Percentiles rank a stretch among this genome's conserved stretches.
Evolutionary conservation across 2,113 vertebrate species (phyloP).

Genomic region (Symphodus melops): DNA sequence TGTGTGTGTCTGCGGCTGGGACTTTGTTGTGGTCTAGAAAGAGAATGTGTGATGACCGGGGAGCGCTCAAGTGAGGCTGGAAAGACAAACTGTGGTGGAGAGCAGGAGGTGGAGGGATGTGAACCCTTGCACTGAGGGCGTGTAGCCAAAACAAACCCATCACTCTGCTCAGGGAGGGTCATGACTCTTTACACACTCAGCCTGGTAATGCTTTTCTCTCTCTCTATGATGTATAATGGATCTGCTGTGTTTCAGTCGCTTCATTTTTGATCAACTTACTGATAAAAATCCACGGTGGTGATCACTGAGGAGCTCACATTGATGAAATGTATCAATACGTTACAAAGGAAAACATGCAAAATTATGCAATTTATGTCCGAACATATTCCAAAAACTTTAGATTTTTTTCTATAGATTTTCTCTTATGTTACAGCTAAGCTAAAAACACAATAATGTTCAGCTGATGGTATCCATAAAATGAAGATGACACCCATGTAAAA

Average conservation of each 20-base stretch:
- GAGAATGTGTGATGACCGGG: constrained; percentile 76
- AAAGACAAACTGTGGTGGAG: constrained; percentile 27
- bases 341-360: too few species aligned
- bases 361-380: too few species aligned
- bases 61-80: constrained; percentile 43
- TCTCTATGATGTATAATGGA: background rate
- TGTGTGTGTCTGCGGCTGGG: constrained; percentile 10
- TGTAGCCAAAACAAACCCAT: constrained; percentile 43
- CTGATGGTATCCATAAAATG: too few species aligned
- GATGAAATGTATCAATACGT: background rate
- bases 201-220: background rate
- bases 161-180: constrained; percentile 14
- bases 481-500: too few species aligned
- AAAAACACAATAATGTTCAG: too few species aligned
- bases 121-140: constrained; percentile 34
- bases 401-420: too few species aligned
- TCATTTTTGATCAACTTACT: background rate
- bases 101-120: constrained; percentile 31
- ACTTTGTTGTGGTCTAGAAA: constrained; percentile 77
- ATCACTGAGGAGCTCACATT: background rate
- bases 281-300: background rate
- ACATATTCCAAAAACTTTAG: too few species aligned
- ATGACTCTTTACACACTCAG: constrained; percentile 14
- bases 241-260: background rate
- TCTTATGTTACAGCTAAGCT: too few species aligned